A percentile compares a stretch with the other conserved stretches of the same genome.
Evolutionary conservation across 2,797 vertebrate species (phyloP).

Genomic region (Emydoidea blandingii): DNA sequence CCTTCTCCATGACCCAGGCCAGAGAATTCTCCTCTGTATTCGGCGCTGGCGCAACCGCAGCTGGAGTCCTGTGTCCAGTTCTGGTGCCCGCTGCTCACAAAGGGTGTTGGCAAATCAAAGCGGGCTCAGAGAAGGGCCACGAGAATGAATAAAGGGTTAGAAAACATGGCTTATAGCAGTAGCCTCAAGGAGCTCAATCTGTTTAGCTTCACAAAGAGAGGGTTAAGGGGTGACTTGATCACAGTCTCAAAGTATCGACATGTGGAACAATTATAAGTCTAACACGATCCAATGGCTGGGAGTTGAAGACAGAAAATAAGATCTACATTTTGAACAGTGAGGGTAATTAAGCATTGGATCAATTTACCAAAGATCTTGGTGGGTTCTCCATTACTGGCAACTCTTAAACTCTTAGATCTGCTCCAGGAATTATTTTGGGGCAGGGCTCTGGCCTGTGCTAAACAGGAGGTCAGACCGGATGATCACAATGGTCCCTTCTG

Average conservation of each 20-base stretch:
- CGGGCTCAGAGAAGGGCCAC: not conserved
- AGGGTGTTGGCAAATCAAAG: not conserved
- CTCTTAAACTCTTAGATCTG: not conserved
- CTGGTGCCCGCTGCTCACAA: no score
- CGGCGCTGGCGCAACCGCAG: no score
- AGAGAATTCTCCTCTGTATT: not conserved
- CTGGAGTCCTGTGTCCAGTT: not conserved
- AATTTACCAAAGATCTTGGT: not conserved
- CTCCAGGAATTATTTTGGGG: not conserved
- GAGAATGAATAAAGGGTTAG: not conserved
- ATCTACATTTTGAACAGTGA: not conserved
- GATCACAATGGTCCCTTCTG: not conserved
- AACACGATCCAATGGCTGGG: not conserved
- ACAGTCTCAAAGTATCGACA: not conserved
- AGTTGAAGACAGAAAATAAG: not conserved
- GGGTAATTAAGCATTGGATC: not conserved
- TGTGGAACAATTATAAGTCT: not conserved
- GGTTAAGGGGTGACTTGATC: not conserved
- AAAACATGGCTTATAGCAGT: not conserved
- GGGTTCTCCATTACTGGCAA: not conserved
- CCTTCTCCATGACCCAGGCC: no score
- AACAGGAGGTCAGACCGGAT: not conserved
- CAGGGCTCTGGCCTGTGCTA: not conserved
- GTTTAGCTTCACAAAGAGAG: not conserved
- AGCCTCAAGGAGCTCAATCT: no score